A percentile compares a stretch with the other conserved stretches of the same genome.
These are phyloP conservation scores for Triops longicaudatus DNA, from an alignment of 1,140 invertebrate genomes.

Conservation along the genomic window DNA sequence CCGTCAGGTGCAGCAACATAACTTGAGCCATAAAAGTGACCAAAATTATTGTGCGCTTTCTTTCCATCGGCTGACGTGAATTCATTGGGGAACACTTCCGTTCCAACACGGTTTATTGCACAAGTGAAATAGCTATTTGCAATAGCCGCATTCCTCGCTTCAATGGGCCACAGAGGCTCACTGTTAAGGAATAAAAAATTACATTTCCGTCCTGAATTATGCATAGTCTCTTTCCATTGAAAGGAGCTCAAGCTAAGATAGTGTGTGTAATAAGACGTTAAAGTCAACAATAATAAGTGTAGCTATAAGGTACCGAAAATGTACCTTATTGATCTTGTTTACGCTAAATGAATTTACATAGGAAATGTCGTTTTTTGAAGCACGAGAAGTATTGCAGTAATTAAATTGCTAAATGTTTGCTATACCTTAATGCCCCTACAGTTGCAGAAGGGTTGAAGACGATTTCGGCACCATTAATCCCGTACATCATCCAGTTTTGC, in stretches of 20 bases:
- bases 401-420: no score
- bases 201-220: background rate
- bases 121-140: conserved; percentile 89
- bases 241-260: no score
- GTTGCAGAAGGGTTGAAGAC: conserved; percentile 99
- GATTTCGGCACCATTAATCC: conserved; percentile 95
- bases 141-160: conserved; percentile 93
- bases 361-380: no score
- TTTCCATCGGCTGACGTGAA: conserved; percentile 92
- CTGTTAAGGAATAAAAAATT: conserved; percentile 46
- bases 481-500: conserved; percentile 95
- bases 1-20: conserved; percentile 93
- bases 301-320: no score
- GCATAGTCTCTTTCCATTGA: no score
- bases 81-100: conserved; percentile 79
- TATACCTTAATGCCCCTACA: conserved; percentile 54
- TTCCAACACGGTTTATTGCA: conserved; percentile 94
- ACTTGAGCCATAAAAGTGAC: conserved; percentile 94
- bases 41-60: conserved; percentile 85
- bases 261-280: no score
- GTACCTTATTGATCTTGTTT: no score
- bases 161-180: conserved; percentile 92
- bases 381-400: no score
- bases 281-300: no score
- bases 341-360: no score